Conservation (phyloP, 2,888 invertebrate species). For the Reticulitermes lucifugus region DNA sequence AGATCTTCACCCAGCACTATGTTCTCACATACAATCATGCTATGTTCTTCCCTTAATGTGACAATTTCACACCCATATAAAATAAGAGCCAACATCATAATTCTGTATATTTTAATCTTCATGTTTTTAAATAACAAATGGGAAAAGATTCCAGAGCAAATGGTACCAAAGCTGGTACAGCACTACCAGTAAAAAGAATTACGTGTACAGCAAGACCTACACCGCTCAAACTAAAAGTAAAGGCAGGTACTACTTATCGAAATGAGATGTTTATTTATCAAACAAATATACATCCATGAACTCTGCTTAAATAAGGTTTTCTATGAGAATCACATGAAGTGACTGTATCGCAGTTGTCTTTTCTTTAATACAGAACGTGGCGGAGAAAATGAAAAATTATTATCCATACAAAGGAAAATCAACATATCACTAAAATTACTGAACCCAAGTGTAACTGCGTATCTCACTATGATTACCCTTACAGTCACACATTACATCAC, state of each 20-base stretch:
- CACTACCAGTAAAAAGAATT: too few species aligned
- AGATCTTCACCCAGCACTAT: too few species aligned
- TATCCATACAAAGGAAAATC: slow-evolving; percentile 21
- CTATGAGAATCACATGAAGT: background rate
- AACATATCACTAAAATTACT: slow-evolving; percentile 11
- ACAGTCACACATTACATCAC: background rate
- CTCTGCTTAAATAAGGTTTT: background rate
- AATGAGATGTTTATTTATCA: slow-evolving; percentile 18
- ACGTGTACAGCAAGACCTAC: too few species aligned
- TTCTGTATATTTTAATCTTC: too few species aligned
- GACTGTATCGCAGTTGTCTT: slow-evolving; percentile 27
- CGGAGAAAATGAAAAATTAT: slow-evolving; percentile 16
- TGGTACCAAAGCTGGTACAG: too few species aligned
- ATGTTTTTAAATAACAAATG: too few species aligned
- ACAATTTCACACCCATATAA: too few species aligned
- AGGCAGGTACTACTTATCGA: background rate
- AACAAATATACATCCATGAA: slow-evolving; percentile 30
- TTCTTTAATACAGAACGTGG: slow-evolving; percentile 26
- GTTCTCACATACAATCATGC: too few species aligned
- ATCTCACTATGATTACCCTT: background rate
- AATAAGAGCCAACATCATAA: too few species aligned
- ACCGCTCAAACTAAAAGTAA: too few species aligned
- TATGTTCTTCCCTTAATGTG: too few species aligned
- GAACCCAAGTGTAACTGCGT: background rate
- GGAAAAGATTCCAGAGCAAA: too few species aligned